These are phyloP conservation scores for Agrotis segetum DNA, from an alignment of 2,888 invertebrate genomes.

Conservation along the genomic window DNA sequence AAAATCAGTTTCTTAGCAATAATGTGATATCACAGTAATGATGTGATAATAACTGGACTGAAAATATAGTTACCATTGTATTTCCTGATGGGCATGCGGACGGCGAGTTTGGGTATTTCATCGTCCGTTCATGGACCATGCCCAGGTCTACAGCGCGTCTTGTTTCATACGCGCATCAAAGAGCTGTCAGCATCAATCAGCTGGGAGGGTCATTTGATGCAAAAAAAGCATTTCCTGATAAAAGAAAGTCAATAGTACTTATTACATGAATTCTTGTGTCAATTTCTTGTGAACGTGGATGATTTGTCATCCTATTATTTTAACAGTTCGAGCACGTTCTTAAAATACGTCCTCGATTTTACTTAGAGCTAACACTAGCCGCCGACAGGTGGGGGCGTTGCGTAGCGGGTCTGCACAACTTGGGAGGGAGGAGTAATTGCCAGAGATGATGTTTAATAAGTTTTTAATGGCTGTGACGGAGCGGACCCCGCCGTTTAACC, in stretches of 20 bases:
- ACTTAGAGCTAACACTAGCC: slow-evolving; percentile 52
- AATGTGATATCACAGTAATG: too few relatives aligned
- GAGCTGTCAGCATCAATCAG: too few relatives aligned
- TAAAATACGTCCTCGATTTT: slow-evolving; percentile 49
- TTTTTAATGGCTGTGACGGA: slow-evolving; percentile 92
- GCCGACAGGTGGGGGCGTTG: slow-evolving; percentile 58
- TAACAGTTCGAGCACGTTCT: slow-evolving; percentile 23
- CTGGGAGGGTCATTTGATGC: too few relatives aligned
- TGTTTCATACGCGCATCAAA: too few relatives aligned
- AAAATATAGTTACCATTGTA: too few relatives aligned
- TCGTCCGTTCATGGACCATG: too few relatives aligned
- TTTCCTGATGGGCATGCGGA: too few relatives aligned
- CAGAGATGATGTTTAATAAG: slow-evolving; percentile 93
- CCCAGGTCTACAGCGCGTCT: too few relatives aligned
- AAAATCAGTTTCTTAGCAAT: too few relatives aligned
- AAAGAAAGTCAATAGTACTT: not conserved
- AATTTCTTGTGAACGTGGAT: not conserved
- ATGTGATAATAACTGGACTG: too few relatives aligned
- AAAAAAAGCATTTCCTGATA: not conserved
- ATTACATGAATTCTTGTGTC: not conserved
- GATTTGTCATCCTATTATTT: not conserved
- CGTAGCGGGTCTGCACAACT: slow-evolving; percentile 60
- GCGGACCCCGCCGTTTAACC: slow-evolving; percentile 83
- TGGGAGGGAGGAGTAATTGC: slow-evolving; percentile 89
- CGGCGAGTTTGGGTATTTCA: too few relatives aligned